These are phyloP conservation scores for Delphinus delphis DNA, from an alignment of 2,113 vertebrate species.

Conservation along the genomic window DNA sequence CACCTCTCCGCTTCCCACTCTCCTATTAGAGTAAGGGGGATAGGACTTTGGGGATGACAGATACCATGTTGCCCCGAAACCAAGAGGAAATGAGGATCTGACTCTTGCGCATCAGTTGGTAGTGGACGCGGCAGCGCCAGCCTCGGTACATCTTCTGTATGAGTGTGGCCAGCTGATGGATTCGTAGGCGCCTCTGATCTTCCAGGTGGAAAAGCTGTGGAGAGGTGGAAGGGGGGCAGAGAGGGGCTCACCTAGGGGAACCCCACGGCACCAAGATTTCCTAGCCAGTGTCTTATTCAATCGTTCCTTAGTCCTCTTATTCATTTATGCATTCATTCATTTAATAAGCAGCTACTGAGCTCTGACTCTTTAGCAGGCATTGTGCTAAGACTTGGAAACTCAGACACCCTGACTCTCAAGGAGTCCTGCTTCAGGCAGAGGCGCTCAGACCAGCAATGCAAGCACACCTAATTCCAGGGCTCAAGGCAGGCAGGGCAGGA, in stretches of 20 bases:
- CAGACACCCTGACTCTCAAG: neutral
- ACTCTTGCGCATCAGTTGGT: conserved; percentile 86
- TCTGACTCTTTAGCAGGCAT: neutral
- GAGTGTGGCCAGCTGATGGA: conserved; percentile 80
- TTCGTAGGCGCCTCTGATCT: conserved; percentile 71
- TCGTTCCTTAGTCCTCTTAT: neutral
- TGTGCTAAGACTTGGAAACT: neutral
- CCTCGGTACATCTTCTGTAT: conserved; percentile 85
- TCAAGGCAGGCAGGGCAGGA: neutral
- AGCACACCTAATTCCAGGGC: neutral
- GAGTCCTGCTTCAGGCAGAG: neutral
- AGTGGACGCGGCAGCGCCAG: conserved; percentile 82
- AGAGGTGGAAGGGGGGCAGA: rapidly evolving
- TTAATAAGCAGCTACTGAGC: neutral
- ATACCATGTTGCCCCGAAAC: conserved; percentile 84
- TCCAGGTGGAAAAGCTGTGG: conserved; percentile 87
- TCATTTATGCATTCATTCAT: neutral
- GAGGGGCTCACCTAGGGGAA: neutral
- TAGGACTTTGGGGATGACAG: neutral
- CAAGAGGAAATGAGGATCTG: conserved; percentile 86
- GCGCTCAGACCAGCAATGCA: neutral
- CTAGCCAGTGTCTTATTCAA: neutral
- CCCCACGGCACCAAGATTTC: neutral
- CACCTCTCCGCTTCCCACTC: neutral
- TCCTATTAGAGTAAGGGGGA: neutral